Evolutionary conservation across 2,797 vertebrate species (phyloP).

Genomic region (Trematocara caparti): DNA sequence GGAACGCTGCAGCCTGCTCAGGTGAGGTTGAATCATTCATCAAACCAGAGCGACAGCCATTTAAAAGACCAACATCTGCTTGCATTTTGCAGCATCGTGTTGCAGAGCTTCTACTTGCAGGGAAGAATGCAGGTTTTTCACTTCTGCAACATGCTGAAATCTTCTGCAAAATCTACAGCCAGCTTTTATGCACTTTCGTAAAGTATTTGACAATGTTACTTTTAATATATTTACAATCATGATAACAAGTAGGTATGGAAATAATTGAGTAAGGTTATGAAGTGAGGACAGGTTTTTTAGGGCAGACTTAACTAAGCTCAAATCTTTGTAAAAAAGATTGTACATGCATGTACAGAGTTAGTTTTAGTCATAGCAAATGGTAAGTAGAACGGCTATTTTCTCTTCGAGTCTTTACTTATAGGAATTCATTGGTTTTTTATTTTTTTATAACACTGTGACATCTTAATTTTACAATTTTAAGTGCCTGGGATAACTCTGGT

Average conservation of each 20-base stretch:
- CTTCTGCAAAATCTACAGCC: neutral
- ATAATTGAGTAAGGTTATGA: neutral
- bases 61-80: conserved; percentile 6
- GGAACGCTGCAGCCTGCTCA: neutral
- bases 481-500: neutral
- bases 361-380: neutral
- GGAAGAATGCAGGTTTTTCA: neutral
- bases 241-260: neutral
- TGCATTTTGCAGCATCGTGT: conserved; percentile 12
- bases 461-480: neutral
- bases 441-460: neutral
- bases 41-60: conserved; percentile 17
- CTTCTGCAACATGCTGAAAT: neutral
- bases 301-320: neutral
- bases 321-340: neutral
- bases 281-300: neutral
- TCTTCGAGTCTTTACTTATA: neutral
- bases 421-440: neutral
- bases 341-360: neutral
- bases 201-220: neutral
- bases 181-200: neutral
- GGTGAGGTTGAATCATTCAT: conserved; percentile 40
- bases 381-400: neutral
- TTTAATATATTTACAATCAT: neutral
- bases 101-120: neutral